Evolutionary conservation across 1,140 invertebrate species (phyloP), one percentile per base, ranked within the genome.

Genomic region (Listronotus bonariensis): DNA sequence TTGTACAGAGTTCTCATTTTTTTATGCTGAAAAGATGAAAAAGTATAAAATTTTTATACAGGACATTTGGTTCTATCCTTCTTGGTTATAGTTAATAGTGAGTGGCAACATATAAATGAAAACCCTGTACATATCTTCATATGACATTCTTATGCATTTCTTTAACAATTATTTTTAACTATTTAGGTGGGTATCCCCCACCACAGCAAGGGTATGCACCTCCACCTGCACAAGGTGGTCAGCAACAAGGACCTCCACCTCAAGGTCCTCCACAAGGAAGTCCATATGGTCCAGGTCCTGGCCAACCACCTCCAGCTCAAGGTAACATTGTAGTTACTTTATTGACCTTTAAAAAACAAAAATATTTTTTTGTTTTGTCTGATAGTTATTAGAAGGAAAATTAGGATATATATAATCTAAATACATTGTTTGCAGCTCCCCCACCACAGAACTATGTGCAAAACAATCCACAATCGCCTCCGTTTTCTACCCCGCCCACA

Each of bases 391-490:
- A 52, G n/a, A 43, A n/a, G 15, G 12, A 43, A 52, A 20, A 52
- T 52, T 10, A 26, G 11, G 1, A 3, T 26, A 51, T 51, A 10
- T 26, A n/a, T 34, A 17, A 52, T 4, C 12, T 52, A 53, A 48
- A n/a, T 6, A 0, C 36, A 14, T 48, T 52, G 2, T 26, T 53
- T 52, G 3, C 66, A 38, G 71, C 66, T 62, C 67, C 76, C 7
- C 67, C 69, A 12, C 75, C 76, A 15, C 65, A 71, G 52, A 76
- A 66, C 76, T 81, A 60, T 74, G 78, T 77, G 12, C 78, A 80
- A 51, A 73, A 74, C 38, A 79, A 78, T 55, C 72, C 79, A 41
- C 75, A 75, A 58, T 66, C 70, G 41, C 76, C 76, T 8, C 75
- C 75, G 12, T 77, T 76, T 62, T 71, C 76, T 3, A 68, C 57